Percentiles rank a stretch among this genome's conserved stretches.
Evolutionary conservation across 2,113 vertebrate genomes (phyloP).

Genomic region (Gymnarchus niloticus): DNA sequence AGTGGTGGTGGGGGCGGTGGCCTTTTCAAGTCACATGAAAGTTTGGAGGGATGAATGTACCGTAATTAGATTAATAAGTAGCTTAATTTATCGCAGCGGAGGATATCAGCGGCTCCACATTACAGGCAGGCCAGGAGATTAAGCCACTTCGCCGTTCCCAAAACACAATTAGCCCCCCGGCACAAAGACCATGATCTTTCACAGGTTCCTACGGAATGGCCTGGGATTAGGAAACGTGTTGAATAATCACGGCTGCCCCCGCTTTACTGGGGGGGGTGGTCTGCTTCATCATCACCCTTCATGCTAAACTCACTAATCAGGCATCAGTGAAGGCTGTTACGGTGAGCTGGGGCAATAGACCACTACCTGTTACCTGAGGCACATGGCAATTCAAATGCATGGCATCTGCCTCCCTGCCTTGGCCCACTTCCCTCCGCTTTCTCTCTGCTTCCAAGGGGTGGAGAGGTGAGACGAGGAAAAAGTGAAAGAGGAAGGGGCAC

Average conservation of each 20-base stretch:
- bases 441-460: neutral
- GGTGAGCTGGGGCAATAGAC: slow-evolving; percentile 41
- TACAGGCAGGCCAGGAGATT: slow-evolving; percentile 86
- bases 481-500: neutral
- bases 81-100: slow-evolving; percentile 98
- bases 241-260: slow-evolving; percentile 62
- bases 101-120: slow-evolving; percentile 95
- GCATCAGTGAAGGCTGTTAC: slow-evolving; percentile 40
- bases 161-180: slow-evolving; percentile 93
- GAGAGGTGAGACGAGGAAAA: neutral
- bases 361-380: slow-evolving; percentile 18
- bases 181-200: slow-evolving; percentile 74
- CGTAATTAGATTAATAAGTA: slow-evolving; percentile 99
- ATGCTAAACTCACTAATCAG: slow-evolving; percentile 52
- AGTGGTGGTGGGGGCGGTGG: slow-evolving; percentile 68
- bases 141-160: slow-evolving; percentile 85
- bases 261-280: slow-evolving; percentile 29
- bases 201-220: slow-evolving; percentile 75
- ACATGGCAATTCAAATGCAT: neutral
- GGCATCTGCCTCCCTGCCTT: neutral
- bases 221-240: slow-evolving; percentile 68
- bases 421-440: slow-evolving; percentile 12
- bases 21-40: slow-evolving; percentile 98
- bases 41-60: slow-evolving; percentile 93
- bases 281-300: slow-evolving; percentile 33